Base-by-base conservation (phyloP, 2,113 vertebrate genomes). In the Porphyrio hochstetteri region DNA sequence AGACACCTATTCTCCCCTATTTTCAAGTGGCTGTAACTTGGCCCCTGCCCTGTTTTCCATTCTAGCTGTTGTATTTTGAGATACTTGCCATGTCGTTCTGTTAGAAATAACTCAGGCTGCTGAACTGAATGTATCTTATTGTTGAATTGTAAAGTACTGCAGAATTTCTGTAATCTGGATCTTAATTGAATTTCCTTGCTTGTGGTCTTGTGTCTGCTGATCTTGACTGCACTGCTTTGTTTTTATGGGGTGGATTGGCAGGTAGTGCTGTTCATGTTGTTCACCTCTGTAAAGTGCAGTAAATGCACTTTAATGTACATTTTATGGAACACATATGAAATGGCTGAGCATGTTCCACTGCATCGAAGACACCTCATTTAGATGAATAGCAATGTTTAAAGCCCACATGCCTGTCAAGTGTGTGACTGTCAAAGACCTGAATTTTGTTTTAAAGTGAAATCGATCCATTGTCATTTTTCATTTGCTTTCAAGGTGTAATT, bases 261-360 rank as follows among this genome's bases (percentile, higher is more conserved):
- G 82, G 71, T 69, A 57, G 50, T 42, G 50, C 59, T 82, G 20
- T 46, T 56, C 33, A 19, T 5, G 68, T 38, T 76, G 15, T 60
- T 53, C 16, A 52, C 77, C 91, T 88, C 60, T 55, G 3, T 36
- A 28, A 81, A 27, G 53, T 78, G 78, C 60, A 78, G 36, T 70
- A 83, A 93, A 77, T 67, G 86, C 76, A 59, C 94, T 50, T 55
- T 64, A 71, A 82, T 91, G 74, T n/a, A 48, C 60, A 35, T 78
- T 83, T 88, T 59, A 70, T 59, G 72, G 75, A 78, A 90, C 77
- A 61, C 82, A 86, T 74, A 48, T 93, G 50, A 92, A 85, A 91
- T 77, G 67, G 50, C 29, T 53, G 38, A 55, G 59, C 79, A 7
- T 31, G n/a, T 91, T 91, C 87, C 23, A 16, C 40, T 79, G 64